A percentile compares a stretch with the other conserved stretches of the same genome.
phyloP scores from a whole-genome alignment of 2,797 vertebrate genomes.

The Gobionotothen gibberifrons region DNA sequence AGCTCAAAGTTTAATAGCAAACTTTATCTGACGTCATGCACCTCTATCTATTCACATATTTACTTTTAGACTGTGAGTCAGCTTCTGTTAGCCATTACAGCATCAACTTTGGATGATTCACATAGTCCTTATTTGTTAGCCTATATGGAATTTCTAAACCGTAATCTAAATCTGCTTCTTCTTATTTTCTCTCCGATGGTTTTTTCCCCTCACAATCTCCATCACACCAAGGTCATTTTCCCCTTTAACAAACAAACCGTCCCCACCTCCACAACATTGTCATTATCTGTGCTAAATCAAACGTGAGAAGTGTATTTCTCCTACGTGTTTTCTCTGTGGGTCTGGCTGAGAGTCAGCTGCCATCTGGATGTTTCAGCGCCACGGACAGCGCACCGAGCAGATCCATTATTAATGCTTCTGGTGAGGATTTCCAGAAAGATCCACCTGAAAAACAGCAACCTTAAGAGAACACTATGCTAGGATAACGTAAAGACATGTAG shows the following conservation, averaged over 20 bases:
- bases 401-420: conserved; percentile 20
- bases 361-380: conserved; percentile 57
- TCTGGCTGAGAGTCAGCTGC: conserved; percentile 27
- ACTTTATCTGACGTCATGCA: not conserved
- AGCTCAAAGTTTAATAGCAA: not conserved
- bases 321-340: not conserved
- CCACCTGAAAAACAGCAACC: not conserved
- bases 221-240: conserved; percentile 12
- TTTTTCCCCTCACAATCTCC: not conserved
- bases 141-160: not conserved
- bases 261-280: conserved; percentile 14
- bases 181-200: not conserved
- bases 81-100: conserved; percentile 34
- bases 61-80: too few species aligned
- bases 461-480: not conserved
- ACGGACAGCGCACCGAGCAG: conserved; percentile 43
- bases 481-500: not conserved
- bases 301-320: conserved; percentile 1
- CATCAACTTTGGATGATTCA: conserved; percentile 46
- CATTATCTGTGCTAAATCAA: conserved; percentile 30
- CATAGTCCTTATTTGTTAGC: conserved; percentile 27
- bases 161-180: not conserved
- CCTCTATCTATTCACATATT: too few species aligned
- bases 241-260: not conserved
- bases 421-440: conserved; percentile 19